Percentiles rank a stretch among this genome's conserved stretches.
These are phyloP conservation scores for Schlechtendalia chinensis DNA, from an alignment of 1,140 invertebrate genomes.

Conservation along the genomic window DNA sequence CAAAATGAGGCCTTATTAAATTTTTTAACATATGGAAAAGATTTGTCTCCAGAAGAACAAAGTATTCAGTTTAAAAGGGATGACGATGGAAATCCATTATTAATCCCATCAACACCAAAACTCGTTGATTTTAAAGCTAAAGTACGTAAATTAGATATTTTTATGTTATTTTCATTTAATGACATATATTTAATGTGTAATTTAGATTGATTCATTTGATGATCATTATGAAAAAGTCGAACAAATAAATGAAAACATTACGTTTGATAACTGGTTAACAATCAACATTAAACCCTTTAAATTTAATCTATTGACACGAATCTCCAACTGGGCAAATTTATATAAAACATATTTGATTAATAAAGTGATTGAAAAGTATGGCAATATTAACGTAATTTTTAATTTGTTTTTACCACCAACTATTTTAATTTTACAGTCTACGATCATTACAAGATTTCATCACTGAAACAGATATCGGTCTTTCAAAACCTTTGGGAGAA, in stretches of 20 bases:
- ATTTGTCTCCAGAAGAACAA: conserved; percentile 62
- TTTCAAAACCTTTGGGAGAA: conserved; percentile 58
- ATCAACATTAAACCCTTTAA: conserved; percentile 72
- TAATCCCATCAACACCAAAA: conserved; percentile 60
- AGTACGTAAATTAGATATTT: conserved; percentile 54
- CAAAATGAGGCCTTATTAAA: conserved; percentile 63
- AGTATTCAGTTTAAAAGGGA: conserved; percentile 59
- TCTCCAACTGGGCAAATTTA: conserved; percentile 74
- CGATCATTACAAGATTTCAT: conserved; percentile 64
- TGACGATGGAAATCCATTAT: conserved; percentile 56
- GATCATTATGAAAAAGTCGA: conserved; percentile 62
- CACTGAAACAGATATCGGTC: conserved; percentile 60
- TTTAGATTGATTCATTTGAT: conserved; percentile 65
- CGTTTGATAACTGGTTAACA: conserved; percentile 72
- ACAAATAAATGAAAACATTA: conserved; percentile 56
- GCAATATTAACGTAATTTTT: background rate
- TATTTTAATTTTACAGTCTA: conserved; percentile 55
- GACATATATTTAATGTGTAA: background rate
- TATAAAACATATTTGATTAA: conserved; percentile 76
- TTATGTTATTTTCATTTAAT: background rate
- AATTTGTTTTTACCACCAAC: conserved; percentile 22
- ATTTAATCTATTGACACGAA: conserved; percentile 69
- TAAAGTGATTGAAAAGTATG: conserved; percentile 66
- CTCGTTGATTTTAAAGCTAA: conserved; percentile 64
- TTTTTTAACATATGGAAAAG: conserved; percentile 67